Conservation (phyloP, 2,888 invertebrate species). For the Augiades crinisus region DNA sequence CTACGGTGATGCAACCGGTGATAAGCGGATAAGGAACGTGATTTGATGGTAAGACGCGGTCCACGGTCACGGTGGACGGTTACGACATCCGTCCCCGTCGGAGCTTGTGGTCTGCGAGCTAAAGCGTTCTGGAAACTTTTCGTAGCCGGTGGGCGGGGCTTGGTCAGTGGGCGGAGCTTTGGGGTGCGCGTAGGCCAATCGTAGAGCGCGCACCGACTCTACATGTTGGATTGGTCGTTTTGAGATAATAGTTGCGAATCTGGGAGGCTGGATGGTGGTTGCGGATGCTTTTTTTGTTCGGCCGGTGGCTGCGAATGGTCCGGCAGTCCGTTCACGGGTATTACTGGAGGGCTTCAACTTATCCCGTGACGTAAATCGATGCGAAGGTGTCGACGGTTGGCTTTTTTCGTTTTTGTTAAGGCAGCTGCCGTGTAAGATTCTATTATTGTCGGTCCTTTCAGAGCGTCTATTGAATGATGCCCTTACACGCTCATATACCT, state of each 20-base stretch:
- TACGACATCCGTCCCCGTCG: conserved; percentile 50
- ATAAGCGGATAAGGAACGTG: conserved; percentile 56
- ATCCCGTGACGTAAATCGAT: conserved; percentile 69
- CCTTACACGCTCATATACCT: neutral
- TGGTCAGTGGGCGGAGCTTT: conserved; percentile 72
- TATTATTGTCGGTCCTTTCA: conserved; percentile 20
- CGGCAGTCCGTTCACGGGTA: conserved; percentile 50
- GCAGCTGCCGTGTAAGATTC: conserved; percentile 34
- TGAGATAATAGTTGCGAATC: conserved; percentile 77
- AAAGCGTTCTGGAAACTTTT: conserved; percentile 55
- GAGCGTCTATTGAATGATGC: conserved; percentile 8
- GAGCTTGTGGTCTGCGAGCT: conserved; percentile 48
- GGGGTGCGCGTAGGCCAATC: conserved; percentile 54
- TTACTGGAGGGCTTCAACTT: conserved; percentile 60
- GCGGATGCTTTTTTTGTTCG: conserved; percentile 56
- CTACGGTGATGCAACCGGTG: conserved; percentile 46
- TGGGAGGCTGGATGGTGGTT: conserved; percentile 71
- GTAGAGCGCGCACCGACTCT: conserved; percentile 34
- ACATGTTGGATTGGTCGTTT: conserved; percentile 60
- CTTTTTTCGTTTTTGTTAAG: conserved; percentile 41
- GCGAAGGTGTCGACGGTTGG: conserved; percentile 60
- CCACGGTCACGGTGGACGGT: conserved; percentile 41
- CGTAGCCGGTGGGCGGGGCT: conserved; percentile 73
- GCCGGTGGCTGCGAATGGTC: conserved; percentile 51
- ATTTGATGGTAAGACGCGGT: conserved; percentile 48